These are phyloP conservation scores for Falco concolor DNA, from an alignment of 2,797 vertebrate species.

Conservation along the genomic window DNA sequence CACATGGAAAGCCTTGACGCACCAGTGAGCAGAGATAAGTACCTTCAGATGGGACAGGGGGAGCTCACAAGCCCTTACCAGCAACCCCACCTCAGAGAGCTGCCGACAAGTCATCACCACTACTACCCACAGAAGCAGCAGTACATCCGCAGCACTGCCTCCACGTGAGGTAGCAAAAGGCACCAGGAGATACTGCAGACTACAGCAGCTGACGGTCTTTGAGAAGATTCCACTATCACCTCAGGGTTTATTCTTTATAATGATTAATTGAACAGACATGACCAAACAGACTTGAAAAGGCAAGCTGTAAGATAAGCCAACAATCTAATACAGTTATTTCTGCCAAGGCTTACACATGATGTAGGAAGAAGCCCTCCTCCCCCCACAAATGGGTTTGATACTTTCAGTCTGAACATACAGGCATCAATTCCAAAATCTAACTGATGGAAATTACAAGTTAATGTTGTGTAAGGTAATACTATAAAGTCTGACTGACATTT, in stretches of 20 bases:
- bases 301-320: not conserved
- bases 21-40: not conserved
- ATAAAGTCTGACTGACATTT: not conserved
- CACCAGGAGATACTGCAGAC: not conserved
- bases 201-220: not conserved
- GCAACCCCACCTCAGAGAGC: not conserved
- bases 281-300: not conserved
- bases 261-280: not conserved
- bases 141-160: not conserved
- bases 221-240: not conserved
- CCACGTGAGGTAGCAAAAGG: not conserved
- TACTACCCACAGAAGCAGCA: not conserved
- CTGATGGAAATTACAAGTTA: not conserved
- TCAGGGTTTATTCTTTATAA: not conserved
- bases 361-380: not conserved
- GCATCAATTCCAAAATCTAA: not conserved
- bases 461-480: not conserved
- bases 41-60: not conserved
- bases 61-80: not conserved
- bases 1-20: not conserved
- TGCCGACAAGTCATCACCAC: not conserved
- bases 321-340: not conserved
- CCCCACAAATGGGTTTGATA: not conserved
- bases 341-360: not conserved
- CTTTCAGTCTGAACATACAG: not conserved